phyloP scores from a whole-genome alignment of 2,888 invertebrate species.

The Dendrolimus houi region DNA sequence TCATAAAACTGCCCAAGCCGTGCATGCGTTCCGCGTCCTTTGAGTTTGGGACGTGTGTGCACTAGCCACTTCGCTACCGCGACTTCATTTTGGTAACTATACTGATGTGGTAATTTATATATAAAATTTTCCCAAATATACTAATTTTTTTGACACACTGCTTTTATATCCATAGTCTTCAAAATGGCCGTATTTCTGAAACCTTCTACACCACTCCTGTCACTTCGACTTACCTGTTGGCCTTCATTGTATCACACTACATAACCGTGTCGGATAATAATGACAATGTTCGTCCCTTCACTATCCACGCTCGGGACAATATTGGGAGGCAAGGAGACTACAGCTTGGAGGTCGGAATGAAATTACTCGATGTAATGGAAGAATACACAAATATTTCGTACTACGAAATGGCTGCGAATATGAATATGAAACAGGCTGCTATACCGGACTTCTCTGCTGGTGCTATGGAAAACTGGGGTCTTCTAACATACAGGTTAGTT shows the following conservation, averaged over 20 bases:
- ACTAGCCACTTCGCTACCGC: no score
- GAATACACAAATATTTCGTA: constrained; percentile 71
- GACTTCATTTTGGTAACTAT: no score
- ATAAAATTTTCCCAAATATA: no score
- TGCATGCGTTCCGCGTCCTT: no score
- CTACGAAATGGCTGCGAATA: constrained; percentile 63
- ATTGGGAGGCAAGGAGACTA: constrained; percentile 52
- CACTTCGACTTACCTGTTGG: constrained; percentile 91
- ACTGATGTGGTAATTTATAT: no score
- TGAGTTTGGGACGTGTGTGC: no score
- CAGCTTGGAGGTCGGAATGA: constrained; percentile 58
- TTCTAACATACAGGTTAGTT: constrained; percentile 81
- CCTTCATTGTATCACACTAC: constrained; percentile 91
- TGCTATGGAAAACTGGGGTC: constrained; percentile 92
- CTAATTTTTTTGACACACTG: no score
- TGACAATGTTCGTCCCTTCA: constrained; percentile 36
- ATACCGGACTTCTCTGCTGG: constrained; percentile 87
- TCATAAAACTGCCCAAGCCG: no score
- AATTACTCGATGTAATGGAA: constrained; percentile 70
- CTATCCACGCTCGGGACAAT: constrained; percentile 60
- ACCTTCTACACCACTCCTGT: constrained; percentile 73
- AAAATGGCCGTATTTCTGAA: constrained; percentile 39
- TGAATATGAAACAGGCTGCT: constrained; percentile 82
- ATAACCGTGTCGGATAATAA: constrained; percentile 27
- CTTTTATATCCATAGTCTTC: constrained; percentile 16